Evolutionary conservation across 1,140 invertebrate species (phyloP), one percentile per base, ranked within the genome.

Genomic region (Sesamia nonagrioides): DNA sequence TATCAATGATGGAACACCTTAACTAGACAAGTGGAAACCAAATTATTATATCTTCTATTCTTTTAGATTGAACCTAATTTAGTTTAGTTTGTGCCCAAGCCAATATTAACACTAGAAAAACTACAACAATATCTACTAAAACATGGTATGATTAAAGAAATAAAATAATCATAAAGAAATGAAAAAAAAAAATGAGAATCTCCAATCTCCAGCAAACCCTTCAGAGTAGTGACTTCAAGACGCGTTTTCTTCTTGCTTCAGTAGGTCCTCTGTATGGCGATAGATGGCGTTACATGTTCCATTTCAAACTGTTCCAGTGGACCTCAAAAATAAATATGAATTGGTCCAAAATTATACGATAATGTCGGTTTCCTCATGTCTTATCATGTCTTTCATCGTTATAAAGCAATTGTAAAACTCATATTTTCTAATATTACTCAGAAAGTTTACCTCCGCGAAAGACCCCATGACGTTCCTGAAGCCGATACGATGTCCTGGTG

Each of bases 401-500:
- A 40, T 40, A 40, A 6, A 40, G 40, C 40, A 9, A 9, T 8
- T 45, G 8, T n/a, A 1, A 50, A n/a, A 50, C 15, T 50, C 13
- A n/a, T n/a, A 48, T 0, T 37, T 18, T 2, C 2, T 52, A n/a
- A 48, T 33, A n/a, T 75, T 75, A 6, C 15, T 80, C 82, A 97
- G 96, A 96, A 96, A 93, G 95, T 97, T 0, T 97, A 97, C 82
- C 92, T 97, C 3, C 95, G 97, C 45, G 97, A 97, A 86, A 90
- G 96, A 21, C 96, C 96, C 0, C 96, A 97, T 76, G 96, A 97
- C 81, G 95, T 96, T 0, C 96, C 96, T 0, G 96, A 96, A 63
- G 95, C 96, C 84, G 95, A 96, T 17, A 92, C 96, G 82, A 95
- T 97, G 95, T 84, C 96, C 3, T 97, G 97, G 97, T 97, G 96